Percentiles rank a stretch among this genome's conserved stretches.
Conservation (phyloP, 2,113 vertebrate genomes). For the Lethenteron reissneri region DNA sequence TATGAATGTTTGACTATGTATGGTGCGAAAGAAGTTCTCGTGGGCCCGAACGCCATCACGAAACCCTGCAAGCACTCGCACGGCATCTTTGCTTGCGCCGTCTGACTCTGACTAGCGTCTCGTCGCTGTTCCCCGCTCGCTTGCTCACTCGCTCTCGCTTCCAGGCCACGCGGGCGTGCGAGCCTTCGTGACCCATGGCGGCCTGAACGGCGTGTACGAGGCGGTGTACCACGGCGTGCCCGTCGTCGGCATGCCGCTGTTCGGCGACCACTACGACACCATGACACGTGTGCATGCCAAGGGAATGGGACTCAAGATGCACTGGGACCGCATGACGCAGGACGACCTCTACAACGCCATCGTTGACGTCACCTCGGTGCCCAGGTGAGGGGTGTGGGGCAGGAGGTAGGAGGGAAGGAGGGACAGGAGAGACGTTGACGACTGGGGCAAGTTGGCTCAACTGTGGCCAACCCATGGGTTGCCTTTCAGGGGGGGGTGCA, state of each 20-base stretch:
- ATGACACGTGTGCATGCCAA: constrained; percentile 92
- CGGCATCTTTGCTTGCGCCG: too few species aligned
- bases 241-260: constrained; percentile 79
- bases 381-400: constrained; percentile 44
- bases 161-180: constrained; percentile 60
- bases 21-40: too few species aligned
- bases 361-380: constrained; percentile 48
- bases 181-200: constrained; percentile 83
- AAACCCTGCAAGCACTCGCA: too few species aligned
- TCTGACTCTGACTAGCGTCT: too few species aligned
- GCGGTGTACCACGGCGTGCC: constrained; percentile 95
- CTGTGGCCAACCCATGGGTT: too few species aligned
- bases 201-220: constrained; percentile 93
- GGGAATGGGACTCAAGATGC: constrained; percentile 80
- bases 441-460: too few species aligned
- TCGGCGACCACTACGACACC: constrained; percentile 92
- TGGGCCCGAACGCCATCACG: too few species aligned
- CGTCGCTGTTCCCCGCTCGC: too few species aligned
- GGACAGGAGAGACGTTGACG: too few species aligned
- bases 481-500: too few species aligned
- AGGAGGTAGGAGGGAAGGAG: too few species aligned
- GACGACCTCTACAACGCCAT: constrained; percentile 47
- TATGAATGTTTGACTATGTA: too few species aligned
- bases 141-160: neutral
- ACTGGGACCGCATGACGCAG: constrained; percentile 71